Conservation (phyloP, 1,140 invertebrate genomes). For the Sarcophaga peregrina region DNA sequence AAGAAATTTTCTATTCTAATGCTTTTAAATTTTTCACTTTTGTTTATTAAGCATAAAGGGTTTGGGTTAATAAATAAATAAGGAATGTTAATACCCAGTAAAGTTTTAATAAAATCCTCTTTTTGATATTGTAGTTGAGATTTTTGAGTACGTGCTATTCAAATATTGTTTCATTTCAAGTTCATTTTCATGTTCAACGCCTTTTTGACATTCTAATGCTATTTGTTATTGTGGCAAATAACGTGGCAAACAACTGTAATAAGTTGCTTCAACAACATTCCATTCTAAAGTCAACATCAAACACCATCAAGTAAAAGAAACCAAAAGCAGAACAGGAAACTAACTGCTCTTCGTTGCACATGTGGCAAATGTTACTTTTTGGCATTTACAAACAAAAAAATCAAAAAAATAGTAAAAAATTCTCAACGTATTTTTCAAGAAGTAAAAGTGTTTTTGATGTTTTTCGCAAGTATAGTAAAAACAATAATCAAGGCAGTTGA, state of each 20-base stretch:
- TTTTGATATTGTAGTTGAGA: no score
- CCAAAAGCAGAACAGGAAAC: not conserved
- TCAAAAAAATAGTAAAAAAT: no score
- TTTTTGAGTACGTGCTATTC: no score
- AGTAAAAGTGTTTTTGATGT: conserved; percentile 16
- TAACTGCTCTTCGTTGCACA: not conserved
- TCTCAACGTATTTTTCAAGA: not conserved
- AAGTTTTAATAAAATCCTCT: no score
- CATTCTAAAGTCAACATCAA: not conserved
- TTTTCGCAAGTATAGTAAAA: not conserved
- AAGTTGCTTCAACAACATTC: not conserved
- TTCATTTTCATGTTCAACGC: conserved; percentile 24
- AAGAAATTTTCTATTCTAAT: no score
- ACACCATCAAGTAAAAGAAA: not conserved
- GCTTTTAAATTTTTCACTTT: no score
- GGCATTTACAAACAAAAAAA: not conserved
- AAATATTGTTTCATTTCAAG: not conserved
- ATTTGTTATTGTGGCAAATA: not conserved
- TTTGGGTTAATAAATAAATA: no score
- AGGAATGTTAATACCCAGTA: no score
- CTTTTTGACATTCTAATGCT: not conserved
- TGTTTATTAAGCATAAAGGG: no score
- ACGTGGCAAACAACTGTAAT: no score
- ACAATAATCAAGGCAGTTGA: conserved; percentile 14
- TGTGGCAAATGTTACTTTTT: conserved; percentile 19